These are phyloP conservation scores for Lordiphosa andalusiaca DNA, from an alignment of 2,888 invertebrate genomes.

Conservation along the genomic window DNA sequence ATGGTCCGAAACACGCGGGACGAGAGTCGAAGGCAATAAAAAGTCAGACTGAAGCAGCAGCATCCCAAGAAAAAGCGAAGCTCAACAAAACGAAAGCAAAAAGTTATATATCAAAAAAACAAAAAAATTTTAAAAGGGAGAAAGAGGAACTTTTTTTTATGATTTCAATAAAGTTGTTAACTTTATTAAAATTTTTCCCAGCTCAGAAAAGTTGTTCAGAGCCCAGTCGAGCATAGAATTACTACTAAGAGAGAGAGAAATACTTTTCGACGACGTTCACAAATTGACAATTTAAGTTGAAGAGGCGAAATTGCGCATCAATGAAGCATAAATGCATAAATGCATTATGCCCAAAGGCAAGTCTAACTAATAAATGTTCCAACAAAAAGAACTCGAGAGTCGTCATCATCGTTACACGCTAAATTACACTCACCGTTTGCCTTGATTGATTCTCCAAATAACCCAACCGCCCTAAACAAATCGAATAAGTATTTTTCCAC, in stretches of 20 bases:
- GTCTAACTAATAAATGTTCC: conserved; percentile 64
- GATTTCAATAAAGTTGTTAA: conserved; percentile 74
- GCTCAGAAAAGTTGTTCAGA: conserved; percentile 62
- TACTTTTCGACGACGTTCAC: conserved; percentile 66
- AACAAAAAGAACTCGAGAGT: conserved; percentile 40
- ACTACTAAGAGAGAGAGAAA: conserved; percentile 49
- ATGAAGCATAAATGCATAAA: conserved; percentile 62
- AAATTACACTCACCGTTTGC: conserved; percentile 64
- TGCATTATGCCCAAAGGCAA: conserved; percentile 58
- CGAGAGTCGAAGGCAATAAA: conserved; percentile 38
- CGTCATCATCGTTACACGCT: conserved; percentile 70
- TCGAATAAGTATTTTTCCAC: conserved; percentile 65
- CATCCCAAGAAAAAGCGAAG: conserved; percentile 21
- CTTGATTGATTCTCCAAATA: conserved; percentile 54
- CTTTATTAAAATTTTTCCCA: conserved; percentile 70
- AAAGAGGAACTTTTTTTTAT: conserved; percentile 56
- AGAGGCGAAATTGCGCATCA: conserved; percentile 56
- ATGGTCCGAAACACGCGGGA: conserved; percentile 40
- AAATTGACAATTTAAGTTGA: conserved; percentile 74
- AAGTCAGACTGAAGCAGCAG: conserved; percentile 29
- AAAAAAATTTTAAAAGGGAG: conserved; percentile 9
- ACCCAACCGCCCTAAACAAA: conserved; percentile 56
- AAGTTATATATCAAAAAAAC: conserved; percentile 51
- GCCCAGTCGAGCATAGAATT: conserved; percentile 71
- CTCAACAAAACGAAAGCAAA: conserved; percentile 31